A percentile compares a stretch with the other conserved stretches of the same genome.
Conservation (phyloP, 2,797 vertebrate species). For the Alca torda region DNA sequence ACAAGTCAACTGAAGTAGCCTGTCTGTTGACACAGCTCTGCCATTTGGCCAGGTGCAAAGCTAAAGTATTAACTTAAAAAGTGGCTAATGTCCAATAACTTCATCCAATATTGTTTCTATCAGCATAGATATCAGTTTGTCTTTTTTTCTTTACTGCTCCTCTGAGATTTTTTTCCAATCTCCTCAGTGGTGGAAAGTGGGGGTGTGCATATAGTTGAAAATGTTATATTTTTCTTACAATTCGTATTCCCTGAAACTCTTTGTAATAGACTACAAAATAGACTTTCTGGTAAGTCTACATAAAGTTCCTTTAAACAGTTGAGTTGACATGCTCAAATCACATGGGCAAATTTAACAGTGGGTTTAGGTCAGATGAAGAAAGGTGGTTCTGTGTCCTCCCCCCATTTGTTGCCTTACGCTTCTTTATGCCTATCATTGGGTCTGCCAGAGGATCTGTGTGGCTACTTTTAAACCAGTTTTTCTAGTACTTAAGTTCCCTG, state of each 20-base stretch:
- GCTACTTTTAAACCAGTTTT: background rate
- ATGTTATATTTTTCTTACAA: background rate
- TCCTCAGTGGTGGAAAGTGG: background rate
- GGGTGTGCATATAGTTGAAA: background rate
- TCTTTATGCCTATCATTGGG: background rate
- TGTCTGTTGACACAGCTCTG: background rate
- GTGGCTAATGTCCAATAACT: background rate
- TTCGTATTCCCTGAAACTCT: background rate
- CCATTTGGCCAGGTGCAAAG: background rate
- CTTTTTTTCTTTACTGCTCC: fast-evolving
- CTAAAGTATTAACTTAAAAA: background rate
- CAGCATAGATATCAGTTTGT: background rate
- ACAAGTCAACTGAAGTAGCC: background rate
- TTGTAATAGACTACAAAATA: background rate
- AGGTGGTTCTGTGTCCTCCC: background rate
- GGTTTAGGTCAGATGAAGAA: background rate
- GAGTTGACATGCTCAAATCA: background rate
- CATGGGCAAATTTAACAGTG: background rate
- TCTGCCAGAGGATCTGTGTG: background rate
- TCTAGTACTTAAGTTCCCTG: background rate
- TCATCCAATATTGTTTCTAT: background rate
- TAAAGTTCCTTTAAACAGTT: background rate
- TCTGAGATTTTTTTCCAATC: background rate
- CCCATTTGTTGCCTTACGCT: background rate
- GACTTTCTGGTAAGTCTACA: background rate